Evolutionary conservation across 2,797 vertebrate species (phyloP).

Genomic region (Onychomys arenicola): DNA sequence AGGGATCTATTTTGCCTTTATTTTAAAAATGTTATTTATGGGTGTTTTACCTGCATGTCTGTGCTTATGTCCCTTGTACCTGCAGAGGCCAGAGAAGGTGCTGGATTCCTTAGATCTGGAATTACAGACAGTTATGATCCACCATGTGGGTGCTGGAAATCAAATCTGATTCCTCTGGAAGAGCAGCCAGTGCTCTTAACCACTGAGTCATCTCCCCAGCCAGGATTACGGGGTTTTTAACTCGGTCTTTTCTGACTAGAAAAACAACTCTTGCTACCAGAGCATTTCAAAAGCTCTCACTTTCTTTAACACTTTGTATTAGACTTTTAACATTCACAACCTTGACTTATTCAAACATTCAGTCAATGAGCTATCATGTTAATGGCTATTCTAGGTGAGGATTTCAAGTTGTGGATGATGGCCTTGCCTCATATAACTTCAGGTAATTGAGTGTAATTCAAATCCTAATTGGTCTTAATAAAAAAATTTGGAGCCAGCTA

Average conservation of each 20-base stretch:
- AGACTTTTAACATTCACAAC: background rate
- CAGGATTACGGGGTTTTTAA: background rate
- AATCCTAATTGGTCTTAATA: too few species aligned
- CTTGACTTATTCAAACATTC: background rate
- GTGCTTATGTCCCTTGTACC: background rate
- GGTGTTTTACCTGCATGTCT: background rate
- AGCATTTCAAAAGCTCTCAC: background rate
- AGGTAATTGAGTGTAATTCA: background rate
- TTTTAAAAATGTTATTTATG: background rate
- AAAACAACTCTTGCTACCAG: background rate
- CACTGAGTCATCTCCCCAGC: background rate
- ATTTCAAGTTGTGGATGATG: background rate
- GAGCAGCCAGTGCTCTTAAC: background rate
- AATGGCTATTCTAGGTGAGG: background rate
- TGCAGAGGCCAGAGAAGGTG: background rate
- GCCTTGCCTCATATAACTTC: background rate
- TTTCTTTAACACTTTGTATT: background rate
- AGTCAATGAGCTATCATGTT: background rate
- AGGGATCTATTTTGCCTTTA: background rate
- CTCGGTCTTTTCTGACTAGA: background rate
- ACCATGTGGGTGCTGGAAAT: background rate
- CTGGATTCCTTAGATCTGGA: background rate
- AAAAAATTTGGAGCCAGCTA: too few species aligned
- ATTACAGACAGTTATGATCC: background rate
- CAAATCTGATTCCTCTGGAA: background rate